A percentile compares a stretch with the other conserved stretches of the same genome.
These are phyloP conservation scores for Elegia similella DNA, from an alignment of 2,888 invertebrate species.

Conservation along the genomic window DNA sequence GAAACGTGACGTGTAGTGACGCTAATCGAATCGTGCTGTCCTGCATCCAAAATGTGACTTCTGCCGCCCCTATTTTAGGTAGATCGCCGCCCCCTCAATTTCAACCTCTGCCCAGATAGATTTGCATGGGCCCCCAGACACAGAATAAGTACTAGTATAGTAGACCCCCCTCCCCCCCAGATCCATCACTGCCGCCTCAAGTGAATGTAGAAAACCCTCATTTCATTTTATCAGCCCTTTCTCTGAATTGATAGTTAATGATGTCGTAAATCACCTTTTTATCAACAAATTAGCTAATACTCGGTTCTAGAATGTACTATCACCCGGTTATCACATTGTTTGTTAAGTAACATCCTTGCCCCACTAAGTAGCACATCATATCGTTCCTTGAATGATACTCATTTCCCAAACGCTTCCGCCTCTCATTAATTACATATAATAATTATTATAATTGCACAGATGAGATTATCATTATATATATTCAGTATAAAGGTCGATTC, in stretches of 20 bases:
- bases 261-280: conserved; percentile 1
- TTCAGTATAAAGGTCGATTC: neutral
- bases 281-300: conserved; percentile 4
- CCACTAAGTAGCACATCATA: neutral
- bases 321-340: conserved; percentile 3
- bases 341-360: neutral
- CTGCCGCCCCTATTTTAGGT: too few species aligned
- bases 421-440: neutral
- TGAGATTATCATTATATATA: neutral
- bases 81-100: too few species aligned
- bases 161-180: too few species aligned
- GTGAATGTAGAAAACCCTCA: too few species aligned
- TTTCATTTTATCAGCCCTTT: neutral
- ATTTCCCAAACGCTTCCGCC: neutral
- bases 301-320: neutral
- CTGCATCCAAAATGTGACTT: too few species aligned
- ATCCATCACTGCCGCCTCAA: too few species aligned
- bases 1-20: too few species aligned
- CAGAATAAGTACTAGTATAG: too few species aligned
- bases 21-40: too few species aligned
- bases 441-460: neutral
- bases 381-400: neutral
- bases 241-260: neutral
- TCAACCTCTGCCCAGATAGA: too few species aligned
- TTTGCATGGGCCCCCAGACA: too few species aligned